phyloP scores from a whole-genome alignment of 2,888 invertebrate species.

The Troglohyphantes excavatus region DNA sequence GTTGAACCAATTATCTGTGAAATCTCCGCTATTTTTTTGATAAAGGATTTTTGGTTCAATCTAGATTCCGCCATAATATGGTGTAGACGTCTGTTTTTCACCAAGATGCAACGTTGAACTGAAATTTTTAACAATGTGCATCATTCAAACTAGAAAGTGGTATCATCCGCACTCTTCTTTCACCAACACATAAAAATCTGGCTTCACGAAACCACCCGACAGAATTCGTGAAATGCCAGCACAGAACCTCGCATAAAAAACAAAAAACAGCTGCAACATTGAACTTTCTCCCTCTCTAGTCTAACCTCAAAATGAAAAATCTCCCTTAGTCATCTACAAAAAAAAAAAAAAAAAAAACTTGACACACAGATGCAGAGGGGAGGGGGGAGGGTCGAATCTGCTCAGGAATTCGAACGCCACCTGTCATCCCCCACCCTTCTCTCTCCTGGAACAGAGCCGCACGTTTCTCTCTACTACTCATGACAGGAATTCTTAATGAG shows the following conservation, averaged over 20 bases:
- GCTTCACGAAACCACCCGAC: neutral
- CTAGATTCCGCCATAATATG: no score
- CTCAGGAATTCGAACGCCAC: conserved; percentile 43
- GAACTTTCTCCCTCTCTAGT: neutral
- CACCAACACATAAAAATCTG: neutral
- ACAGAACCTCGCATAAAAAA: no score
- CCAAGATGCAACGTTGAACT: no score
- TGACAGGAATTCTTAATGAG: conserved; percentile 72
- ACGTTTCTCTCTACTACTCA: conserved; percentile 22
- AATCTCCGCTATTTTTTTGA: no score
- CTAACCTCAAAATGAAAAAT: neutral
- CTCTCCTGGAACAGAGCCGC: neutral
- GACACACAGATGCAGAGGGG: neutral
- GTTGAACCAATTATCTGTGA: no score
- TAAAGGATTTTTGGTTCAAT: no score
- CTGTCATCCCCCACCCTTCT: conserved; percentile 9
- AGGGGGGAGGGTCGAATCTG: neutral
- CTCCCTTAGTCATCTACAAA: neutral
- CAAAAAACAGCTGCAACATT: conserved; percentile 9
- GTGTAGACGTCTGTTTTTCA: no score
- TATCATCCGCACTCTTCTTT: neutral
- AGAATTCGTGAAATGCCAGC: no score
- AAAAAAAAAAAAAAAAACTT: conserved; percentile 9
- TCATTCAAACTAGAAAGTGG: no score
- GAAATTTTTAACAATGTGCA: no score